Evolutionary conservation across 1,140 invertebrate species (phyloP), one percentile per base, ranked within the genome.

Genomic region (Drosophila bocqueti): DNA sequence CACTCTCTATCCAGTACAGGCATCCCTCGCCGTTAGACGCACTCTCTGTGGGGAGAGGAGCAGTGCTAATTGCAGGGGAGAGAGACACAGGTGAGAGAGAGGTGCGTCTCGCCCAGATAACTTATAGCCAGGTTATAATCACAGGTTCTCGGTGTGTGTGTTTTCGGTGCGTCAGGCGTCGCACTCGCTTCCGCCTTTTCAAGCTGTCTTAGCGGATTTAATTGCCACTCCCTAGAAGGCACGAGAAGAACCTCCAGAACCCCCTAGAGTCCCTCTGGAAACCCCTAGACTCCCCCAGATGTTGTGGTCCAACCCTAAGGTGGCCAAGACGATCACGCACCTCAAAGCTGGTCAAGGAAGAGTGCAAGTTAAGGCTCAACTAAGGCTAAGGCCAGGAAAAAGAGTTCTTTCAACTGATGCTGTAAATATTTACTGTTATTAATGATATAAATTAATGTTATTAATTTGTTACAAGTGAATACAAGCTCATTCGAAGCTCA

Each of bases 161-260:
- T 61, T 36, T 49, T 52, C 50, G 79, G 83, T 86, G 83, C 83
- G 83, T 85, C 83, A 81, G 64, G 42, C 64, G 47, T 54, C 31
- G 36, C 47, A 57, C 4, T 55, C 59, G 64, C 72, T 61, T 68
- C 78, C 61, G 63, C 54, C 61, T 67, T 55, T 57, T 49, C 50
- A 42, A 72, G 57, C 71, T 82, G 62, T 55, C 49, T 47, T 18
- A n/a, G 36, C 50, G 49, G n/a, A 21, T 64, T 75, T 75, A 75
- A 75, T 75, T 75, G 71, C 58, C 40, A 34, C 50, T 34, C 18
- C 47, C 34, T 38, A 36, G 29, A 8, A 18, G 0, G n/a, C 11
- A 13, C 4, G 36, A 38, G 36, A 38, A 36, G 34, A 36, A 38
- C 4, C 36, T 9, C 11, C 11, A 31, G 31, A 31, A 31, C 31